Base-by-base conservation (phyloP, 2,113 vertebrate species). In the Hypomesus transpacificus region DNA sequence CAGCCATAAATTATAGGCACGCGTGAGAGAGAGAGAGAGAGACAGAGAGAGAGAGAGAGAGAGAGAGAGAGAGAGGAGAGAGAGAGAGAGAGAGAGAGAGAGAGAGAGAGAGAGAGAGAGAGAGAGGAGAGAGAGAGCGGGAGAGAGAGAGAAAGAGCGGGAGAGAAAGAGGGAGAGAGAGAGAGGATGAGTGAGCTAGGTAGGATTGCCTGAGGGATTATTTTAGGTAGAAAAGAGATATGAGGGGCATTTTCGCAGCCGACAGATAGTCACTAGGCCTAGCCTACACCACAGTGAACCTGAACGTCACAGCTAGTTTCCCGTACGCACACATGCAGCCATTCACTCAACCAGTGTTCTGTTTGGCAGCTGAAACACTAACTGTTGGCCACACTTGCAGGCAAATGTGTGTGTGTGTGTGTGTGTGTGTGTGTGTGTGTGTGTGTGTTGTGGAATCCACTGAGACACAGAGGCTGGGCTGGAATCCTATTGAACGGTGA, bases 1-100 rank as follows among this genome's bases (percentile, higher is more conserved):
- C 94, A 94, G 94, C 94, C 92, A 94, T 95, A 95, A 96, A 96
- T 98, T 95, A 95, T 85, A 67, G 84, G 66, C 39, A 28, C 68
- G 66, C 70, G 66, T 68, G 22, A 56, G 21, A 56, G 69, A 68
- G 61, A 60, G 26, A 58, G 72, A 60, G 50, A 14, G 57, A 62
- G 26, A 26, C 31, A 14, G 21, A 54, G 72, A 63, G 75, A 56
- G 75, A 57, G 68, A 81, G 51, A n/a, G n/a, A n/a, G n/a, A n/a
- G 26, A 26, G 46, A 14, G 21, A 54, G 72, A 63, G 75, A 56
- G 75, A 57, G 68, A 81, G 51, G 31, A 63, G 26, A 26, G 46
- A 14, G 21, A 54, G 72, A 63, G 75, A 56, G 75, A 57, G 68
- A 81, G 51, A n/a, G 26, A 26, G 46, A 14, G 21, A 54, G 72